Evolutionary conservation across 2,888 invertebrate species (phyloP), one percentile per base, ranked within the genome.

Genomic region (Volucella zonaria): DNA sequence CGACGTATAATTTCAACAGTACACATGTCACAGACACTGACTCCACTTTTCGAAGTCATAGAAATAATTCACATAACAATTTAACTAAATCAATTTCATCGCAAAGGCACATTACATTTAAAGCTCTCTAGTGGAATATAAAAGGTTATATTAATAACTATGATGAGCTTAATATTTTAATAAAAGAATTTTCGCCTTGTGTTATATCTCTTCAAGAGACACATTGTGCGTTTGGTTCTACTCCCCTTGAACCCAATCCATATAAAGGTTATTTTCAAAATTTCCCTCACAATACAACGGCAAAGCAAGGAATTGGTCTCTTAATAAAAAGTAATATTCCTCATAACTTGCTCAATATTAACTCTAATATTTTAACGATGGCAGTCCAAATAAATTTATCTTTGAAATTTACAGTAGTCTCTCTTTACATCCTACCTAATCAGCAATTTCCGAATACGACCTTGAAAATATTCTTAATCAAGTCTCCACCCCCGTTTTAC

Each of bases 121-220:
- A 4, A 23, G 23, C 23, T 23, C 23, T 23, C 23, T 3, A 23
- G 23, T 23, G 59, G 49, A 70, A 70, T 51, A 73, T 71, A 14
- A 59, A 71, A 61, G 71, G 52, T 8, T 61, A 31, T 15, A 49
- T 31, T 31, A 71, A 40, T 23, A 71, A 71, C 40, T 40, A 58
- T 10, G 49, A 58, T 18, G 71, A 71, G 18, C 15, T 70, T 10
- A 15, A 38, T 9, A 14, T 71, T 8, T 40, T 71, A n/a, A 61
- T 71, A 8, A 61, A 59, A 31, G 23, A 71, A 8, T 12, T 51
- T n/a, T 71, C 59, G 3, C 82, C 86, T 8, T 68, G 77, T 67
- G 45, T 82, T 58, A 81, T 87, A 49, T 74, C 75, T 52, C 58
- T 83, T 8, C 86, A 87, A 62, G 85, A 87, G 74, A 86, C 78